These are phyloP conservation scores for Xestia c-nigrum DNA, from an alignment of 2,888 invertebrate genomes.

Conservation along the genomic window DNA sequence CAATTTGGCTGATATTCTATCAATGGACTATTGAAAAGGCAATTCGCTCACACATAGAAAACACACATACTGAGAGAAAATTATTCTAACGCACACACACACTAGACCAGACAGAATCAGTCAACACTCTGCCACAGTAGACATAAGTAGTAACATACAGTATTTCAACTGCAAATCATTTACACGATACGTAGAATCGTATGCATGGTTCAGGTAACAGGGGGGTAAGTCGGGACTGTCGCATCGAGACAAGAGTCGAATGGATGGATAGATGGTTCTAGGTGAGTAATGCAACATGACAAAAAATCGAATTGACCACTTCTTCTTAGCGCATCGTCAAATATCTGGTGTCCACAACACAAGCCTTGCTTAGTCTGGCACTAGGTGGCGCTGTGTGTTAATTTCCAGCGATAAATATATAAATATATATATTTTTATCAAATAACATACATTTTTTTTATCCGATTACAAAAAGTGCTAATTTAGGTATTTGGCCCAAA, in stretches of 20 bases:
- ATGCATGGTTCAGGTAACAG: not conserved
- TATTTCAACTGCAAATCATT: not conserved
- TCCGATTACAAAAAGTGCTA: too few relatives aligned
- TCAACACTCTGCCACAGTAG: not conserved
- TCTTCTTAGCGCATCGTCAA: too few relatives aligned
- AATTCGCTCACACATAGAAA: not conserved
- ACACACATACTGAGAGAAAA: not conserved
- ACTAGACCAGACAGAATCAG: slow-evolving; percentile 4
- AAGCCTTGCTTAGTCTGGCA: too few relatives aligned
- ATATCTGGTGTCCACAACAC: too few relatives aligned
- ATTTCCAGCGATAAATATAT: too few relatives aligned
- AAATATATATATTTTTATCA: too few relatives aligned
- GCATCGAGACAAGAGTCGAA: too few relatives aligned
- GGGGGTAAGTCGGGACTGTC: too few relatives aligned
- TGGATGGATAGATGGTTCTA: not conserved
- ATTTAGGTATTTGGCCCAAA: too few relatives aligned
- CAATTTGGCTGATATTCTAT: slow-evolving; percentile 22
- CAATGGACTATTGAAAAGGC: slow-evolving; percentile 17
- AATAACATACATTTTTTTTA: too few relatives aligned
- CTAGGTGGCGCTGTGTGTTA: too few relatives aligned
- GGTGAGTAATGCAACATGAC: not conserved
- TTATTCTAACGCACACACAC: not conserved
- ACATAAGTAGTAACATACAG: not conserved
- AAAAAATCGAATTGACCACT: not conserved
- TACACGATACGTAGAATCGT: not conserved